Conservation (phyloP, 2,888 invertebrate species). For the Philaethria dido region DNA sequence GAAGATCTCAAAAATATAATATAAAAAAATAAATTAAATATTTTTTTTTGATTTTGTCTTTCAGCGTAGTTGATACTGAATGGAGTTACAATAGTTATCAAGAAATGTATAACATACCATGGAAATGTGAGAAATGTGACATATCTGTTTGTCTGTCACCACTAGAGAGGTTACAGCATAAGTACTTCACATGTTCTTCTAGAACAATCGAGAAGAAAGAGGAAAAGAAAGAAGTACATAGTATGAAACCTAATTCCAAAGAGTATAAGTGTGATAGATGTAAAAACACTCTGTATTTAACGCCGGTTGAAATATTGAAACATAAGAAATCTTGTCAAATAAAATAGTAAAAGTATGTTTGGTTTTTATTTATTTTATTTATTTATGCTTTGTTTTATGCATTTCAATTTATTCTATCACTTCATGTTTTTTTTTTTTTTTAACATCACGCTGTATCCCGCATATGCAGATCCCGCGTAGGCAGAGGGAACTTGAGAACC, state of each 20-base stretch:
- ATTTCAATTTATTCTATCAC: too few relatives aligned
- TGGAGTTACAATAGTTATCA: constrained; percentile 86
- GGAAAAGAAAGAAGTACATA: constrained; percentile 55
- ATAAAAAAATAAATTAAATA: too few relatives aligned
- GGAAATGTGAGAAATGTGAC: constrained; percentile 89
- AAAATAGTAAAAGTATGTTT: constrained; percentile 48
- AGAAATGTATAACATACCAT: constrained; percentile 85
- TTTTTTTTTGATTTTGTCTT: constrained; percentile 45
- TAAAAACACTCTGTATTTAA: constrained; percentile 86
- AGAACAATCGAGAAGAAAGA: constrained; percentile 58
- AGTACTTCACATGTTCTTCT: constrained; percentile 75
- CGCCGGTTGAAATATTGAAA: constrained; percentile 92
- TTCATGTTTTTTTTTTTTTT: too few relatives aligned
- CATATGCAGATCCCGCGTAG: too few relatives aligned
- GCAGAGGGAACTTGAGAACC: too few relatives aligned
- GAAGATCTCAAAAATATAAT: too few relatives aligned
- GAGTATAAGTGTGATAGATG: constrained; percentile 90
- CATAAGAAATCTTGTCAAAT: constrained; percentile 88
- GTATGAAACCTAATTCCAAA: constrained; percentile 82
- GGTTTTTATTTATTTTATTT: constrained; percentile 7
- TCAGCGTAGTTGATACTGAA: constrained; percentile 86
- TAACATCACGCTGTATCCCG: too few relatives aligned
- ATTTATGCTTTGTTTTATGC: background rate
- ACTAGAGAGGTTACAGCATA: constrained; percentile 90
- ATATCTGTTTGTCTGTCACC: constrained; percentile 85